Evolutionary conservation across 2,888 invertebrate genomes (phyloP), one percentile per base, ranked within the genome.

Genomic region (Ischnus inquisitorius): DNA sequence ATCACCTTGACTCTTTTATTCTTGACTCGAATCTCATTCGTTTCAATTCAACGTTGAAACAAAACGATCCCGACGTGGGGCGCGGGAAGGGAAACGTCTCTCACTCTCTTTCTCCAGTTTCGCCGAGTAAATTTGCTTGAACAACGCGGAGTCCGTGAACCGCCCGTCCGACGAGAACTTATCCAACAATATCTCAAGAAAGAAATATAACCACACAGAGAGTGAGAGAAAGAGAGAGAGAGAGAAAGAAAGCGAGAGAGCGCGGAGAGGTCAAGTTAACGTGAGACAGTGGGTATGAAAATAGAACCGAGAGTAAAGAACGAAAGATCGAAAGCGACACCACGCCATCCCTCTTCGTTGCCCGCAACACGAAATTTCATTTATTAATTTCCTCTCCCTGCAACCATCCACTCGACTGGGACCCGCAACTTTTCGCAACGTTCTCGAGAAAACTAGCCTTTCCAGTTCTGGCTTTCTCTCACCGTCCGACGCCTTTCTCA

Each of bases 41-140:
- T 60, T 16, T 75, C 57, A 57, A 57, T 57, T 57, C 57, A 57
- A n/a, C 57, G 54, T 25, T 41, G 39, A 57, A 77, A 68, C 48
- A 67, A 77, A 77, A 77, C 77, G 77, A 41, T 68, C 57, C 25
- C 46, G 72, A 54, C 2, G 39, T 6, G 22, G 57, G 5, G 22
- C 8, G 57, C 22, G 8, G 22, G 51, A 19, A n/a, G 51, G 51
- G 2, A 5, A 19, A 28, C 8, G 16, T n/a, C 43, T 74, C 60
- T 74, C 43, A 5, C 19, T 25, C 22, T 2, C 22, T 10, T 19
- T n/a, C 43, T 12, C 19, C 34, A 6, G 72, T 83, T 83, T 67
- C 76, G 57, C 72, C 83, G 67, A 83, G 83, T 80, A 83, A 83
- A 83, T 83, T 83, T 80, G 79, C 83, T 71, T 62, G 75, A 76